Evolutionary conservation across 1,140 invertebrate species (phyloP), one percentile per base, ranked within the genome.

Genomic region (Carcinoscorpius rotundicauda): DNA sequence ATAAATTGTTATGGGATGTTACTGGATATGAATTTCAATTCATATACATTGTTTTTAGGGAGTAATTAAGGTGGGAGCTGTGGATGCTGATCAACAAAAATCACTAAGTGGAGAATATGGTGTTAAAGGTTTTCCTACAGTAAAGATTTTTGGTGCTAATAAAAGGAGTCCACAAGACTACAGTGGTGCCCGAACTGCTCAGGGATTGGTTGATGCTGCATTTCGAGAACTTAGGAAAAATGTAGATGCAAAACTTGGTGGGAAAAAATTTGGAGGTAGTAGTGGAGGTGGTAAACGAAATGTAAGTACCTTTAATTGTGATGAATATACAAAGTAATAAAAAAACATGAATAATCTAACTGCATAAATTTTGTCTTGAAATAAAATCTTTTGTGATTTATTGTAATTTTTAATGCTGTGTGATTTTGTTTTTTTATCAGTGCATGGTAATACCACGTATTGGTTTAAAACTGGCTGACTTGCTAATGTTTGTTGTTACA

Each of bases 51-150:
- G 60, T 73, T 78, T 79, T 58, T 69, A 91, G 85, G 95, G 94
- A 66, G 80, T 97, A 29, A 86, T 91, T 0, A 97, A 97, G 84
- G 88, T 97, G 59, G 95, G 92, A 57, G 91, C 89, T 6, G 86
- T 98, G 1, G 87, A 98, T 82, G 89, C 87, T 11, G 93, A 97
- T 77, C 84, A 90, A 49, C 87, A 98, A 73, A 87, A 88, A 72
- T 85, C 87, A 11, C 75, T 98, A 10, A 87, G 85, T 49, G 80
- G 83, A 49, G 85, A 87, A 73, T 98, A 86, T 81, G 85, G 85
- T 62, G 85, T 99, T 58, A 79, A 82, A 72, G 94, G 97, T 63
- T 98, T 97, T 76, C 97, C 97, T 29, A 97, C 95, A 1, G 88
- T 99, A 65, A 99, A 98, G 78, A 87, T 99, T 9, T 98, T 98